Evolutionary conservation across 2,888 invertebrate genomes (phyloP), one percentile per base, ranked within the genome.

Genomic region (Drosophila picticornis): DNA sequence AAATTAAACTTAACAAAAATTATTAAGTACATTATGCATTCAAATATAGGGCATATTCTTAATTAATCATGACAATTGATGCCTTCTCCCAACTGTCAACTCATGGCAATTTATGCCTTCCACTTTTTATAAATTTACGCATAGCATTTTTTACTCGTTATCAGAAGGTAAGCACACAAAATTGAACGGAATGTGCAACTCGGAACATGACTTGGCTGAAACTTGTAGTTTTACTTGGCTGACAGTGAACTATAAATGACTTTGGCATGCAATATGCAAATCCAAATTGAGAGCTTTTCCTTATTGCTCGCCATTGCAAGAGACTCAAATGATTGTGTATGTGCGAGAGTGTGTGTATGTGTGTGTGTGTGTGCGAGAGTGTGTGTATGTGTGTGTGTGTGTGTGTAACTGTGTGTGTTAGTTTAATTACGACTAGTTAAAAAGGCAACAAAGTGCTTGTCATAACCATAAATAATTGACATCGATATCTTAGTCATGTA

Each of bases 401-500:
- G 36, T 65, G 46, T 64, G n/a, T 65, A 25, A 48, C 27, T 52
- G 36, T 34, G 25, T 40, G 56, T 55, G 60, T 61, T 40, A 57
- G 40, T 9, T 53, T 25, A 59, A 61, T 68, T 59, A 64, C 56
- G 59, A 72, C 71, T 69, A 62, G 38, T 32, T 67, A 66, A 59
- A 56, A 81, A 70, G 75, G 82, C 87, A 78, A 81, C 72, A 76
- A 76, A 78, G 66, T 87, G 77, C 72, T 57, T 55, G 72, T 75
- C 77, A 58, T 67, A 65, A 59, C 51, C 43, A 61, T 76, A 58
- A 82, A 50, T 88, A 84, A 84, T 84, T 84, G 88, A 84, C 84
- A 63, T 75, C 43, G 74, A 80, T 74, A 61, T 57, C 62, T 65
- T 29, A 43, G 40, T 52, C 60, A 60, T 16, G 1, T 46, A 16